Evolutionary conservation across 2,113 vertebrate species (phyloP).

Genomic region (Sceloporus undulatus): DNA sequence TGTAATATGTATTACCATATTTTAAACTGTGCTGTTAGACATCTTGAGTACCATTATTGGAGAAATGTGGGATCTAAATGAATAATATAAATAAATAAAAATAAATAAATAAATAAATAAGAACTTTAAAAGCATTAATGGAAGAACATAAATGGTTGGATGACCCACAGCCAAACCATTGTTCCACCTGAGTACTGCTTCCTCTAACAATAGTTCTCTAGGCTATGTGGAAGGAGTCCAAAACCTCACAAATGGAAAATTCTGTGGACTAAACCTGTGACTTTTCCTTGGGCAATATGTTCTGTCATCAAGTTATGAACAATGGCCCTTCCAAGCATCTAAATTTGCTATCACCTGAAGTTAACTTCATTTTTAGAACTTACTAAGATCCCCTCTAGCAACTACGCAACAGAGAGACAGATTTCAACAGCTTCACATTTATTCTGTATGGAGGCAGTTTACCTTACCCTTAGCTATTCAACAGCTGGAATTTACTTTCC

Average conservation of each 20-base stretch:
- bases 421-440: constrained; percentile 7
- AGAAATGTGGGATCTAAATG: too few species aligned
- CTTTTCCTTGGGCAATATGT: not conserved
- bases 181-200: not conserved
- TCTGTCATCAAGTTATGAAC: not conserved
- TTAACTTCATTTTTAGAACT: not conserved
- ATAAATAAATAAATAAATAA: too few species aligned
- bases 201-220: not conserved
- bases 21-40: too few species aligned
- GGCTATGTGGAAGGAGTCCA: not conserved
- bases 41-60: too few species aligned
- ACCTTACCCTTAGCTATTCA: constrained; percentile 51
- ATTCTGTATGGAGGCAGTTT: constrained; percentile 29
- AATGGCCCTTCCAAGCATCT: not conserved
- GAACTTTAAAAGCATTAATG: too few species aligned
- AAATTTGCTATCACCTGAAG: not conserved
- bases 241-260: too few species aligned
- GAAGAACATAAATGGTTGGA: too few species aligned
- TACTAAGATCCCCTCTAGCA: not conserved
- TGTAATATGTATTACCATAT: too few species aligned
- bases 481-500: constrained; percentile 70
- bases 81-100: too few species aligned
- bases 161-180: not conserved
- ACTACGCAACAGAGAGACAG: constrained; percentile 5
- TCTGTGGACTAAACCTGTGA: not conserved